Percentiles rank a stretch among this genome's conserved stretches.
These are phyloP conservation scores for Tachina lurida DNA, from an alignment of 2,888 invertebrate genomes.

Conservation along the genomic window DNA sequence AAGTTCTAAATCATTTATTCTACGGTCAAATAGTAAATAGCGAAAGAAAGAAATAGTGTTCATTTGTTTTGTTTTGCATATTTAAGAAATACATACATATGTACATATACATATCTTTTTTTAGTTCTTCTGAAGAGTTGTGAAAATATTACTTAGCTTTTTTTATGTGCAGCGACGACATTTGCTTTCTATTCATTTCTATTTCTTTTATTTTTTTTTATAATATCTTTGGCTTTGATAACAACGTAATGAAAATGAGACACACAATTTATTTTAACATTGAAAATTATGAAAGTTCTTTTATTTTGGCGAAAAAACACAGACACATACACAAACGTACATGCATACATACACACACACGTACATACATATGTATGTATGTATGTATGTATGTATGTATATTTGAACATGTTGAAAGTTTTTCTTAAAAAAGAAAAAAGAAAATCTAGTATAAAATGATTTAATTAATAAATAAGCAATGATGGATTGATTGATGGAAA, in stretches of 20 bases:
- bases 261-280: slow-evolving; percentile 34
- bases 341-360: too few species aligned
- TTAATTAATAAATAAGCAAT: not conserved
- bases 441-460: not conserved
- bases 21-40: not conserved
- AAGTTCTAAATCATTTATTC: not conserved
- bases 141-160: slow-evolving; percentile 2
- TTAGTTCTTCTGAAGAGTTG: not conserved
- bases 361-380: not conserved
- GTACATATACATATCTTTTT: not conserved
- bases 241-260: slow-evolving; percentile 19
- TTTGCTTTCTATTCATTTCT: slow-evolving; percentile 7
- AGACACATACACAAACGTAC: not conserved
- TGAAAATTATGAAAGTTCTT: slow-evolving; percentile 24
- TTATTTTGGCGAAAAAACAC: not conserved
- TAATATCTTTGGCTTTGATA: slow-evolving; percentile 49
- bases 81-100: not conserved
- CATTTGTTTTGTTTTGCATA: not conserved
- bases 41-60: not conserved
- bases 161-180: not conserved
- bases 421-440: not conserved
- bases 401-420: not conserved
- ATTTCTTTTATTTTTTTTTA: slow-evolving; percentile 12
- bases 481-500: not conserved
- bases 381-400: not conserved